These are phyloP conservation scores for Oscheius onirici DNA, from an alignment of 2,888 invertebrate genomes.

Conservation along the genomic window DNA sequence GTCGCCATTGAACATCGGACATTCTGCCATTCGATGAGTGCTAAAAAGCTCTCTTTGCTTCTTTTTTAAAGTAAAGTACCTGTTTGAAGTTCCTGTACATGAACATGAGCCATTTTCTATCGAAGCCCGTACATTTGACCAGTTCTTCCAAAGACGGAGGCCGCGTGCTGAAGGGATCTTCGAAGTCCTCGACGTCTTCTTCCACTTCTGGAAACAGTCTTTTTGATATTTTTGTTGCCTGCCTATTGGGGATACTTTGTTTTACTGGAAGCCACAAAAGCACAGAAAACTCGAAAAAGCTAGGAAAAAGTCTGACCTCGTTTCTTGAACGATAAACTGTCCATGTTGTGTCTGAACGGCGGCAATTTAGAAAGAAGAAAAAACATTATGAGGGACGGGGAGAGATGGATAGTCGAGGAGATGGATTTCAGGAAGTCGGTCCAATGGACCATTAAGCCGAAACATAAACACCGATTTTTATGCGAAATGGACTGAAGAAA, in stretches of 20 bases:
- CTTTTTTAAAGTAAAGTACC: constrained; percentile 35
- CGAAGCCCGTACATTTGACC: constrained; percentile 57
- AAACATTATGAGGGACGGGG: not conserved
- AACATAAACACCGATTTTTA: not conserved
- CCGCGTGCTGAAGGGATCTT: constrained; percentile 65
- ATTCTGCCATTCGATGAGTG: constrained; percentile 65
- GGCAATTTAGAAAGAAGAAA: constrained; percentile 12
- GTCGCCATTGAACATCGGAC: constrained; percentile 59
- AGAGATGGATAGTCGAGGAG: not conserved
- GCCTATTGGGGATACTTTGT: not conserved
- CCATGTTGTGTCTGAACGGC: constrained; percentile 17
- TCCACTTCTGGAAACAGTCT: constrained; percentile 55
- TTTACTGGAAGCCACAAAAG: too few species aligned
- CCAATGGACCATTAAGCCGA: not conserved
- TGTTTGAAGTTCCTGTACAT: constrained; percentile 68
- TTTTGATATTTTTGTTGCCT: not conserved
- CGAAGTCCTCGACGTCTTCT: constrained; percentile 61
- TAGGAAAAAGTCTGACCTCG: not conserved
- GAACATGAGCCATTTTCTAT: constrained; percentile 66
- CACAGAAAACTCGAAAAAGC: not conserved
- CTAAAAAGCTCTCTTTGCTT: constrained; percentile 37
- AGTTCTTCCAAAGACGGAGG: constrained; percentile 62
- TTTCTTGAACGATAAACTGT: constrained; percentile 7
- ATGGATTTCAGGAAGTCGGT: not conserved
- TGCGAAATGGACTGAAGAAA: not conserved